Evolutionary conservation across 2,113 vertebrate genomes (phyloP).

Genomic region (Pleuronectes platessa): DNA sequence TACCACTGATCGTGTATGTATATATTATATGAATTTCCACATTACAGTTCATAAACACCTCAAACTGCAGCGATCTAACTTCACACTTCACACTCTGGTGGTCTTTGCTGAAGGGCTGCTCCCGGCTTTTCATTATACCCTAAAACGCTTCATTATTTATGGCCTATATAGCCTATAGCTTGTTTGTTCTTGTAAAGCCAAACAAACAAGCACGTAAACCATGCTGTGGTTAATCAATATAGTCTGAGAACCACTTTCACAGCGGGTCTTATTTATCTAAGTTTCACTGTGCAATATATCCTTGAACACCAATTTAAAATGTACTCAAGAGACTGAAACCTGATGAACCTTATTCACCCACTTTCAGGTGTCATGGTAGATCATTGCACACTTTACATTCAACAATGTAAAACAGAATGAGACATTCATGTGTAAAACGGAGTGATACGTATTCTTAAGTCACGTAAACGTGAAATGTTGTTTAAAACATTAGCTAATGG

Average conservation of each 20-base stretch:
- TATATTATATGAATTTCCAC: no score
- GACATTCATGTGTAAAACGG: background rate
- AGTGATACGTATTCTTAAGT: background rate
- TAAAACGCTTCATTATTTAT: background rate
- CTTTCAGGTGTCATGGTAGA: background rate
- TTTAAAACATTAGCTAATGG: background rate
- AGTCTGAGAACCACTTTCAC: constrained; percentile 19
- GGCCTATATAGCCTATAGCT: background rate
- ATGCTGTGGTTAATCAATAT: constrained; percentile 2
- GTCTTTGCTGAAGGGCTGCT: background rate
- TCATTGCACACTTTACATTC: constrained; percentile 7
- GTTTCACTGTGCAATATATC: constrained; percentile 28
- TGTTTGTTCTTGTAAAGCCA: constrained; percentile 26
- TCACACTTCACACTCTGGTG: background rate
- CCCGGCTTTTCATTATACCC: background rate
- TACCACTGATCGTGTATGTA: no score
- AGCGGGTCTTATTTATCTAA: constrained; percentile 22
- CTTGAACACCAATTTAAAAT: constrained; percentile 2
- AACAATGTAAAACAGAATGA: background rate
- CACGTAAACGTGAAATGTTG: background rate
- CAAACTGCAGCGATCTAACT: no score
- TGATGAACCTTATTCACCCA: constrained; percentile 5
- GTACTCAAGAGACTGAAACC: constrained; percentile 8
- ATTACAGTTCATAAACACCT: no score
- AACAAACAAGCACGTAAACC: constrained; percentile 11